A percentile compares a stretch with the other conserved stretches of the same genome.
These are phyloP conservation scores for Hypercompe scribonia DNA, from an alignment of 2,888 invertebrate genomes.

Conservation along the genomic window DNA sequence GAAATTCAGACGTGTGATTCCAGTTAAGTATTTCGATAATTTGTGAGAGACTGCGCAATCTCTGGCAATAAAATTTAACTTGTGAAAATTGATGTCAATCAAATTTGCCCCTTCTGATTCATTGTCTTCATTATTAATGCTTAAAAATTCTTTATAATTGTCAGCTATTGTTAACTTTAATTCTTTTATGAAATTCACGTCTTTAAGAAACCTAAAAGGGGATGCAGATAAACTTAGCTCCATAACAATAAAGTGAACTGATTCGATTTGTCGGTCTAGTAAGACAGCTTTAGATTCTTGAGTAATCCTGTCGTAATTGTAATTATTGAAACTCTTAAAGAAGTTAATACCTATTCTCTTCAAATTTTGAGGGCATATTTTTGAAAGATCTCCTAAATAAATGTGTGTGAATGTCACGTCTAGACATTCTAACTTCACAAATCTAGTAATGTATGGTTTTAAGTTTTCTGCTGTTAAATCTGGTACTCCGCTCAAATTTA, in stretches of 20 bases:
- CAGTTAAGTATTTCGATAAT: conserved; percentile 49
- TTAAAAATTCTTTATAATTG: conserved; percentile 54
- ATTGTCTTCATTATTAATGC: conserved; percentile 30
- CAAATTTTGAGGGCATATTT: conserved; percentile 54
- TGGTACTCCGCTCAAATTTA: conserved; percentile 58
- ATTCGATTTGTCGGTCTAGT: conserved; percentile 48
- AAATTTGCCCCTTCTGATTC: conserved; percentile 9
- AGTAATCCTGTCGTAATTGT: conserved; percentile 42
- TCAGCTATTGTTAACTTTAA: conserved; percentile 59
- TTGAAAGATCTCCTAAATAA: conserved; percentile 53
- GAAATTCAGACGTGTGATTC: conserved; percentile 55
- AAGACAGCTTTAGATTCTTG: conserved; percentile 49
- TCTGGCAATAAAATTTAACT: conserved; percentile 51
- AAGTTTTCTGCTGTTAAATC: conserved; percentile 52
- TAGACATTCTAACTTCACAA: conserved; percentile 51
- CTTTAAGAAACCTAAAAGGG: conserved; percentile 56
- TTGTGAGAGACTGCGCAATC: conserved; percentile 59
- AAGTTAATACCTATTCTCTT: conserved; percentile 59
- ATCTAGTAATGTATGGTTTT: conserved; percentile 46
- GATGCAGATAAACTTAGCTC: conserved; percentile 52
- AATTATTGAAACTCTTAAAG: conserved; percentile 51
- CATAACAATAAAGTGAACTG: conserved; percentile 59
- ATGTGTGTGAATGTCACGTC: conserved; percentile 63
- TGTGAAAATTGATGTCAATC: conserved; percentile 42
- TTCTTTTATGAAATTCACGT: conserved; percentile 45